A percentile compares a stretch with the other conserved stretches of the same genome.
Conservation (phyloP, 2,797 vertebrate species). For the Anisognathus igniventris region DNA sequence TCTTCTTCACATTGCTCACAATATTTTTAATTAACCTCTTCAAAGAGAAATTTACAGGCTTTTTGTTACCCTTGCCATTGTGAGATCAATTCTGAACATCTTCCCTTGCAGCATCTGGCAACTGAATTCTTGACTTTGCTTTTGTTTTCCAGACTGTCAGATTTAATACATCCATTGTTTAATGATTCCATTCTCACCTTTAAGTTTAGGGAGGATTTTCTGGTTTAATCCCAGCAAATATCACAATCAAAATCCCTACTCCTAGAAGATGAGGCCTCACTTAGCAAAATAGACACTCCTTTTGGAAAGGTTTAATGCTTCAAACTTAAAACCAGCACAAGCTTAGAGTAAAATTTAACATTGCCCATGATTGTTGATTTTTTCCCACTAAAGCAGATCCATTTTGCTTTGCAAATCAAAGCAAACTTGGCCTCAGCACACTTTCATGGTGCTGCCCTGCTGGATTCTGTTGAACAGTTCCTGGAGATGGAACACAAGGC, state of each 20-base stretch:
- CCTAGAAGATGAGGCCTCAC: background rate
- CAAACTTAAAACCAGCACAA: background rate
- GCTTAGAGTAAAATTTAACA: background rate
- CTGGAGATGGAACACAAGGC: background rate
- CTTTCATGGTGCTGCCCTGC: background rate
- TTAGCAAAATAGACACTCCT: background rate
- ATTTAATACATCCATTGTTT: background rate
- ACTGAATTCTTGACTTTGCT: background rate
- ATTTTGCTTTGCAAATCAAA: background rate
- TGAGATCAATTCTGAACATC: background rate
- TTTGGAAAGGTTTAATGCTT: background rate
- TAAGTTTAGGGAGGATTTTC: background rate
- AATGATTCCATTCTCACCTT: background rate
- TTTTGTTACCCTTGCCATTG: background rate
- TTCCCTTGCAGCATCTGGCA: background rate
- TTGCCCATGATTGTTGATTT: background rate
- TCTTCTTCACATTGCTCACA: background rate
- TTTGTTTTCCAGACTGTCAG: background rate
- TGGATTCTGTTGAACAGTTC: background rate
- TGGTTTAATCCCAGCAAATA: background rate
- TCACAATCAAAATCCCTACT: background rate
- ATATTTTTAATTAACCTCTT: background rate
- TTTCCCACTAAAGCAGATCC: background rate
- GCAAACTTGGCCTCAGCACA: background rate
- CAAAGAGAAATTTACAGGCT: background rate